These are phyloP conservation scores for Erebia ligea DNA, from an alignment of 2,888 invertebrate species.

Conservation along the genomic window DNA sequence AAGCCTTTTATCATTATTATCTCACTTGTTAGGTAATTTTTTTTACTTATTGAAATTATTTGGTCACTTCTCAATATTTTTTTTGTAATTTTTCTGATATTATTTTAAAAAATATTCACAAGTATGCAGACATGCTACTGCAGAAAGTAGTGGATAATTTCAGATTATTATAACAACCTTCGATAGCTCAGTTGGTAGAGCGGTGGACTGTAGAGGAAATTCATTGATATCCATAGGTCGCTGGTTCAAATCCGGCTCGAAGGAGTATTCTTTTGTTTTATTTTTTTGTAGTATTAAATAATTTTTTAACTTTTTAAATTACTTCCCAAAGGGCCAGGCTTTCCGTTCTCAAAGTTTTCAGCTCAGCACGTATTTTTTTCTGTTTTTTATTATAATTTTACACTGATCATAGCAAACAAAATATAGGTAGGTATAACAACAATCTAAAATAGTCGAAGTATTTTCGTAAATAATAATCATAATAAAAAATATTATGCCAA, in stretches of 20 bases:
- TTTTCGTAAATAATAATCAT: too few relatives aligned
- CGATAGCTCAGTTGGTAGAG: slow-evolving; percentile 78
- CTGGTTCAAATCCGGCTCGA: slow-evolving; percentile 83
- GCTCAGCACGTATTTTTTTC: background rate
- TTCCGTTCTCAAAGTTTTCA: too few relatives aligned
- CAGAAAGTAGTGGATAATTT: background rate
- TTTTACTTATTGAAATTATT: background rate
- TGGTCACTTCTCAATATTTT: background rate
- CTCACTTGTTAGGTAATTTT: too few relatives aligned
- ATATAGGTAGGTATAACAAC: background rate
- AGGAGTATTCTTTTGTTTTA: slow-evolving; percentile 51
- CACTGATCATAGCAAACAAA: too few relatives aligned
- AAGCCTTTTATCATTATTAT: background rate
- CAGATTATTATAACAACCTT: slow-evolving; percentile 45
- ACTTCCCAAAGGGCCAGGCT: too few relatives aligned
- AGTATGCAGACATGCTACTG: background rate
- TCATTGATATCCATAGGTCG: slow-evolving; percentile 79
- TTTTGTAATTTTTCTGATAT: background rate
- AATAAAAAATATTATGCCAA: too few relatives aligned
- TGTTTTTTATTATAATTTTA: slow-evolving; percentile 14
- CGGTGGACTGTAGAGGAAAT: slow-evolving; percentile 68
- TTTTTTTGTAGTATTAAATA: background rate
- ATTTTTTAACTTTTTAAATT: too few relatives aligned
- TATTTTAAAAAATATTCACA: background rate
- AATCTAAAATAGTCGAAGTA: too few relatives aligned